Percentiles rank a stretch among this genome's conserved stretches.
Evolutionary conservation across 1,140 invertebrate species (phyloP).

Genomic region (Physella acuta): DNA sequence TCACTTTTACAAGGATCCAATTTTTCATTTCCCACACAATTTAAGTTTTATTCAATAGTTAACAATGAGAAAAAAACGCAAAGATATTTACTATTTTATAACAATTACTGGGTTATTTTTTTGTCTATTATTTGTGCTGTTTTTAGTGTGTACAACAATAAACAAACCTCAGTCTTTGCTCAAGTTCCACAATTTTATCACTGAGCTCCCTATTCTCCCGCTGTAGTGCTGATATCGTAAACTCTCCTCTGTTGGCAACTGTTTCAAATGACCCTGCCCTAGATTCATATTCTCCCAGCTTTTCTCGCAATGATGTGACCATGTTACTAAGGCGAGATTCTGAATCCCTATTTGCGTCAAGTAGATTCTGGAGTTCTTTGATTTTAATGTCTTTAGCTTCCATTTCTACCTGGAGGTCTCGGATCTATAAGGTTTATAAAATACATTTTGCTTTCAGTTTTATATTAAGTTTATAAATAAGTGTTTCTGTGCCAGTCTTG

Average conservation of each 20-base stretch:
- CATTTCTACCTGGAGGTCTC: slow-evolving; percentile 46
- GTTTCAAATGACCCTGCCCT: slow-evolving; percentile 48
- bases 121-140: too few species aligned
- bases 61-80: too few species aligned
- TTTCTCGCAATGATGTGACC: slow-evolving; percentile 45
- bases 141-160: too few species aligned
- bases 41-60: too few species aligned
- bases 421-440: too few species aligned
- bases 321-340: slow-evolving; percentile 45
- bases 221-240: slow-evolving; percentile 53
- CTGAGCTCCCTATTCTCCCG: slow-evolving; percentile 48
- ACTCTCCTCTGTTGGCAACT: slow-evolving; percentile 51
- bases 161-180: slow-evolving; percentile 54
- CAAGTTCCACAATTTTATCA: slow-evolving; percentile 55
- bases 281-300: slow-evolving; percentile 49
- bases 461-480: too few species aligned
- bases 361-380: slow-evolving; percentile 45
- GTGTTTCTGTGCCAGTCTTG: too few species aligned
- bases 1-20: too few species aligned
- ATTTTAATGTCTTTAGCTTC: slow-evolving; percentile 55
- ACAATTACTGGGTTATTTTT: too few species aligned
- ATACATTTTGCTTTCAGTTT: too few species aligned
- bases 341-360: slow-evolving; percentile 49
- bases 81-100: too few species aligned
- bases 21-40: too few species aligned